Conservation (phyloP, 2,888 invertebrate species). For the Beris morrisii region DNA sequence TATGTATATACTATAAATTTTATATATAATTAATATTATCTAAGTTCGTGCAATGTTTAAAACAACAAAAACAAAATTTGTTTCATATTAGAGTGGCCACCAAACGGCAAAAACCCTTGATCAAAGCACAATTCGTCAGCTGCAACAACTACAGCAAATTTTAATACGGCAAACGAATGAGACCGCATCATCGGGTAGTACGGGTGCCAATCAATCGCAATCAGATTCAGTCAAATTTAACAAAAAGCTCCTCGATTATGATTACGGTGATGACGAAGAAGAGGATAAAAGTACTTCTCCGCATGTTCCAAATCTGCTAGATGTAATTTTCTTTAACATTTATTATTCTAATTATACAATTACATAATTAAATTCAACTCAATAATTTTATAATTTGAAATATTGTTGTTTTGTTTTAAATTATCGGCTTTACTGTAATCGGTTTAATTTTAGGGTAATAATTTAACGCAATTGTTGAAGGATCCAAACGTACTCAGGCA, state of each 20-base stretch:
- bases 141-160: conserved; percentile 66
- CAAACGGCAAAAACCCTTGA: conserved; percentile 49
- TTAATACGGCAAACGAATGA: conserved; percentile 54
- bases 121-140: conserved; percentile 55
- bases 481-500: conserved; percentile 90
- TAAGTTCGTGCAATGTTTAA: conserved; percentile 3
- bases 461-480: conserved; percentile 61
- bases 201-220: conserved; percentile 39
- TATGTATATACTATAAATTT: not conserved
- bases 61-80: conserved; percentile 22
- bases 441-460: conserved; percentile 49
- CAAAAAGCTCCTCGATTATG: conserved; percentile 84
- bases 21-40: not conserved
- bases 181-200: conserved; percentile 37
- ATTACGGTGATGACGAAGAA: conserved; percentile 85
- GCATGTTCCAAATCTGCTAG: conserved; percentile 42
- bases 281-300: conserved; percentile 58
- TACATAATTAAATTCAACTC: not conserved
- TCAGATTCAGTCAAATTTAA: conserved; percentile 70
- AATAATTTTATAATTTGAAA: conserved; percentile 17
- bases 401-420: not conserved
- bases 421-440: not conserved
- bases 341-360: conserved; percentile 15
- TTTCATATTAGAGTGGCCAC: conserved; percentile 49
- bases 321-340: conserved; percentile 40